Conservation (phyloP, 2,888 invertebrate genomes). For the Aromia moschata region DNA sequence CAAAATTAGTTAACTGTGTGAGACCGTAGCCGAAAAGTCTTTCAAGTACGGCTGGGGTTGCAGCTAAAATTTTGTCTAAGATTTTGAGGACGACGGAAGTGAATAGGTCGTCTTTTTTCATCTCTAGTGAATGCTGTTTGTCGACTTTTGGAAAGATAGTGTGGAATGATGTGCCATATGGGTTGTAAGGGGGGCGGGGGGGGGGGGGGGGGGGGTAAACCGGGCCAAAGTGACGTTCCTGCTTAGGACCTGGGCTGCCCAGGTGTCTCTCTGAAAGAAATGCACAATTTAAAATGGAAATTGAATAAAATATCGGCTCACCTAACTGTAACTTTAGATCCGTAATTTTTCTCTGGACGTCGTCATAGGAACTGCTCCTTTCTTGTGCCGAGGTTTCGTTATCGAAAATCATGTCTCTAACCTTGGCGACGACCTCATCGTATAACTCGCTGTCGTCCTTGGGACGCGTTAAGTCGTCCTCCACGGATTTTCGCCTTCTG, state of each 20-base stretch:
- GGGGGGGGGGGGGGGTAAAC: not conserved
- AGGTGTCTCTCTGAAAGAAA: constrained; percentile 24
- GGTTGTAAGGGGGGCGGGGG: no score
- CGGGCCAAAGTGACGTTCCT: not conserved
- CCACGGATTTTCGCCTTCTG: not conserved
- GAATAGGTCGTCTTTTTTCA: constrained; percentile 35
- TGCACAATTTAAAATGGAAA: constrained; percentile 11
- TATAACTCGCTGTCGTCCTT: constrained; percentile 12
- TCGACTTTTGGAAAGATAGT: no score
- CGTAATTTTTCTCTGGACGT: constrained; percentile 47
- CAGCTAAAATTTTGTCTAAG: constrained; percentile 53
- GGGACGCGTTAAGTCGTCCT: not conserved
- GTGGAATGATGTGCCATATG: no score
- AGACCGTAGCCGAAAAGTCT: constrained; percentile 50
- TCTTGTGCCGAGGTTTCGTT: not conserved
- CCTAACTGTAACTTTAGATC: constrained; percentile 56
- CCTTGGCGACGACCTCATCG: constrained; percentile 25
- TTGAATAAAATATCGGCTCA: constrained; percentile 39
- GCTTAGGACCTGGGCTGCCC: not conserved
- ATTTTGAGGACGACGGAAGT: constrained; percentile 51
- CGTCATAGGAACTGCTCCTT: constrained; percentile 24
- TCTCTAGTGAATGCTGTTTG: no score
- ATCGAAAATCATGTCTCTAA: constrained; percentile 26
- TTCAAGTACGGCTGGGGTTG: constrained; percentile 50
- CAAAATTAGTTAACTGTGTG: constrained; percentile 34